Base-by-base conservation (phyloP, 2,888 invertebrate species). In the Masnerella sp. region DNA sequence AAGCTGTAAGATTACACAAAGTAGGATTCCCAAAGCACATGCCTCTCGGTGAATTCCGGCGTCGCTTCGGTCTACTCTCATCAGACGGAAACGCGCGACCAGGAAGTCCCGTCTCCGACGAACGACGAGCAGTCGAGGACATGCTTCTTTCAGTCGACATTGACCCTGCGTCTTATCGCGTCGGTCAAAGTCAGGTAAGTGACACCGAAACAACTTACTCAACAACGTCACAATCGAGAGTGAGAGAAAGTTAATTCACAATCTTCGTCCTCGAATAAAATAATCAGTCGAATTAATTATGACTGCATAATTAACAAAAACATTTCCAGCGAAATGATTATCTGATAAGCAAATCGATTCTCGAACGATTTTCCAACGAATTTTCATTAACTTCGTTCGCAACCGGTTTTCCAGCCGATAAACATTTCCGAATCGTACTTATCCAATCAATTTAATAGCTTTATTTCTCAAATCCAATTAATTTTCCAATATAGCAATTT, bases 1-100 rank as follows among this genome's bases (percentile, higher is more conserved):
- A 97, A 80, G 93, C 96, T 0, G 93, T 96, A 0, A 91, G 98
- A 15, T 89, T 98, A 69, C 94, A 96, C 89, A 96, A 97, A 83
- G 95, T 96, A 88, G 98, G 98, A 17, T 98, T 95, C 88, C 98
- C 98, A 0, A 96, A 96, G 84, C 93, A 94, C 82, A 92, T 98
- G 90, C 95, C 94, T 68, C 91, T 97, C 68, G 91, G 93, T 9
- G 98, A 98, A 86, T 98, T 98, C 84, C 91, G 95, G 61, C 91
- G 97, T 79, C 92, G 96, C 85, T 96, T 95, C 87, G 91, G 92
- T 54, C 88, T 93, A 14, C 81, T 93, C 65, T 89, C 90, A 0
- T 86, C 79, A 42, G 88, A 88, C 17, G 85, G 87, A 30, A 85
- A 85, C 56, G 83, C 86, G 32, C 84, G 88, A 7, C 85, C 89